Evolutionary conservation across 2,888 invertebrate species (phyloP), one percentile per base, ranked within the genome.

Genomic region (Scaptomyza parva): DNA sequence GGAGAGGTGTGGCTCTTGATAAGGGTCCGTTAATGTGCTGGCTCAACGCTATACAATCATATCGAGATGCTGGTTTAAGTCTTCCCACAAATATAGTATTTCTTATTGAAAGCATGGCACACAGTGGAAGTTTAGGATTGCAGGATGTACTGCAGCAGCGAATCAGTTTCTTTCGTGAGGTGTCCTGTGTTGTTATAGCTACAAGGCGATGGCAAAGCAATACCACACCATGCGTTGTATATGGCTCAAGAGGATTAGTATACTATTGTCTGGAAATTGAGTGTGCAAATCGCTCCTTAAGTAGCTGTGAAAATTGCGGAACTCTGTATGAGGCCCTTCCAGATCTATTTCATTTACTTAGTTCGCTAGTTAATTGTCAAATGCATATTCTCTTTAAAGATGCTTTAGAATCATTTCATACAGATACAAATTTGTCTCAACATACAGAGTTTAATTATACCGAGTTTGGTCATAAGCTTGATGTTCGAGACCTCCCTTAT

Each of bases 21-120:
- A 78, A 78, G 26, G 78, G 78, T 2, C 78, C 78, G 1, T 67
- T 78, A 1, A 7, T 78, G 39, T 78, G 77, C 24, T 78, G 78
- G 78, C 47, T 78, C 0, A 75, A 77, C 50, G 78, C 77, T 7
- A 39, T 78, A 9, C 78, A 78, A 40, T 54, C 63, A 22, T 77
- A 71, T 53, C 70, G 67, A 3, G 72, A 78, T 59, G 75, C 77
- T 0, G 59, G 59, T 14, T 0, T 78, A 0, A 41, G 43, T 2
- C 9, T 78, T 4, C 76, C 76, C 2, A 44, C 76, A 2, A 78
- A 76, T 18, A 35, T 76, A 12, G 53, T 74, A 0, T 70, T 78
- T 20, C 47, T 78, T 0, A 76, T 76, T 39, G 77, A 78, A 20
- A 74, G 76, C 43, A 78, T 76, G 77, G 74, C 77, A 0, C 68